phyloP scores from a whole-genome alignment of 2,797 vertebrate species.

The Margarornis squamiger region DNA sequence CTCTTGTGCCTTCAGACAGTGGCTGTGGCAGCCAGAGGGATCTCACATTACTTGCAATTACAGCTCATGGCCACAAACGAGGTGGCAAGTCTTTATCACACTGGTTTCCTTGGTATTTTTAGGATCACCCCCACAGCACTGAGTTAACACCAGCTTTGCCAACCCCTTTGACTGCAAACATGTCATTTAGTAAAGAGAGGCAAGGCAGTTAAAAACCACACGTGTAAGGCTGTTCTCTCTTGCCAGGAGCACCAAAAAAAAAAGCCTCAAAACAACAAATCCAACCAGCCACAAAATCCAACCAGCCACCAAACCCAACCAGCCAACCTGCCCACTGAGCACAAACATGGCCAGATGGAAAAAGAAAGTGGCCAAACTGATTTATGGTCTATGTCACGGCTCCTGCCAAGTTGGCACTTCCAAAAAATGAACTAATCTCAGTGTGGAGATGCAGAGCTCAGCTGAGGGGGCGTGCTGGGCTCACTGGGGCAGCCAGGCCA shows the following conservation, averaged over 20 bases:
- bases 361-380: not conserved
- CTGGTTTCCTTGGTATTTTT: not conserved
- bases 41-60: not conserved
- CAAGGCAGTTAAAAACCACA: not conserved
- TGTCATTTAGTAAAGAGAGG: not conserved
- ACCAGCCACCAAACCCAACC: fast-evolving
- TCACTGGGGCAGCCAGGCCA: not conserved
- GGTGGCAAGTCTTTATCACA: not conserved
- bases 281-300: not conserved
- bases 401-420: not conserved
- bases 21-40: not conserved
- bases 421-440: not conserved
- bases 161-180: not conserved
- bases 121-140: not conserved
- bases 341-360: not conserved
- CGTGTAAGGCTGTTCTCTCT: not conserved
- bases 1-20: not conserved
- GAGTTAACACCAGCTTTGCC: not conserved
- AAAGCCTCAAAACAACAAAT: not conserved
- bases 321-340: fast-evolving
- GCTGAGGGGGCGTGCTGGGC: not conserved
- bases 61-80: not conserved
- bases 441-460: fast-evolving
- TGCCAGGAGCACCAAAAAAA: not conserved
- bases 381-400: not conserved